A percentile compares a stretch with the other conserved stretches of the same genome.
phyloP scores from a whole-genome alignment of 2,888 invertebrate genomes.

The Coelopa pilipes region DNA sequence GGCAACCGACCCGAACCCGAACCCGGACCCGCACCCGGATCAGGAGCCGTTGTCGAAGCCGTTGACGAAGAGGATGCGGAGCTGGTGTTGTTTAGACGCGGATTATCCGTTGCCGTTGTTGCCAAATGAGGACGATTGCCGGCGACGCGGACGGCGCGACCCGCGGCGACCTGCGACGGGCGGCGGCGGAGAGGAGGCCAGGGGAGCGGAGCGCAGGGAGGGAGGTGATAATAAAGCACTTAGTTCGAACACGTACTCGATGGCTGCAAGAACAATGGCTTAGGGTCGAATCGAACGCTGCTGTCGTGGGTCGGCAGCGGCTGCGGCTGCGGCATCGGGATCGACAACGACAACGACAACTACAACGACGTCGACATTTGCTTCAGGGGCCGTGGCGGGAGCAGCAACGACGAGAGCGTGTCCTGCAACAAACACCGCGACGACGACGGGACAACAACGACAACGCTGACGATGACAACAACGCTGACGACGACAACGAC shows the following conservation, averaged over 20 bases:
- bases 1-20: constrained; percentile 6
- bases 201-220: not conserved
- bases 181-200: not conserved
- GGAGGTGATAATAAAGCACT: constrained; percentile 18
- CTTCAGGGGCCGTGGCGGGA: not conserved
- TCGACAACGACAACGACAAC: not conserved
- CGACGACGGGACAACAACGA: not conserved
- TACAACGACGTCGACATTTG: not conserved
- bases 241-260: constrained; percentile 30
- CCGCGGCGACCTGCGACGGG: constrained; percentile 6
- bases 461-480: not conserved
- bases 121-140: constrained; percentile 37
- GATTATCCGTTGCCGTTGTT: constrained; percentile 56
- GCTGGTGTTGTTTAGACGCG: constrained; percentile 53
- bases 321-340: constrained; percentile 17
- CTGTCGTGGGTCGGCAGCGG: too few relatives aligned
- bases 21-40: too few relatives aligned
- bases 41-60: constrained; percentile 46
- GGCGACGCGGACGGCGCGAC: too few relatives aligned
- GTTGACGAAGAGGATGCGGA: too few relatives aligned
- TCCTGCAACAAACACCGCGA: not conserved
- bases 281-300: too few relatives aligned
- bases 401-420: too few relatives aligned
- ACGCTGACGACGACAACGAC: too few relatives aligned
- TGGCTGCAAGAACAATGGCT: constrained; percentile 16